A percentile compares a stretch with the other conserved stretches of the same genome.
These are phyloP conservation scores for Chaetorhynchus papuensis DNA, from an alignment of 2,113 vertebrate species.

Conservation along the genomic window DNA sequence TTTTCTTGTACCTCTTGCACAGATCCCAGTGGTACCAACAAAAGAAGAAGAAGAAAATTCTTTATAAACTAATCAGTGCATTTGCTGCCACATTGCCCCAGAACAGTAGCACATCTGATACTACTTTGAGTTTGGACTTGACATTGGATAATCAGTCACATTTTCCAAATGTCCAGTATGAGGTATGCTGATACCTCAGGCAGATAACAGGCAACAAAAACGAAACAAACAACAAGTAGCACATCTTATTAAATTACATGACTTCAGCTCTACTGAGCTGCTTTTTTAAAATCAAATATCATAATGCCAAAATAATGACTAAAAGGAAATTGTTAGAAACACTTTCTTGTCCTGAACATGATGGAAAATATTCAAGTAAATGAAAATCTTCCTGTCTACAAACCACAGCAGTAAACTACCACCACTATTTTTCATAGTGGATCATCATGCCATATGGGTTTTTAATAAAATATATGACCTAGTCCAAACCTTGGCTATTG, in stretches of 20 bases:
- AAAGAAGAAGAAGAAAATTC: neutral
- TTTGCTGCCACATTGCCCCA: neutral
- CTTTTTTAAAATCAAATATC: neutral
- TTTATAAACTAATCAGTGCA: neutral
- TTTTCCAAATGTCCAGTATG: neutral
- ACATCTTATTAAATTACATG: neutral
- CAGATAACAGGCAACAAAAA: neutral
- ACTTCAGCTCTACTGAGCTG: neutral
- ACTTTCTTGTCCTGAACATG: neutral
- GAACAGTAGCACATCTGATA: neutral
- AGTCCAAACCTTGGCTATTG: neutral
- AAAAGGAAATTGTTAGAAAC: neutral
- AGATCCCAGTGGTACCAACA: neutral
- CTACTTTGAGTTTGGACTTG: neutral
- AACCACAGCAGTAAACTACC: neutral
- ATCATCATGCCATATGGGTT: neutral
- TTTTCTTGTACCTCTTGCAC: neutral
- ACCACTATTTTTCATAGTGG: neutral
- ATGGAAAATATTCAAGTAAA: neutral
- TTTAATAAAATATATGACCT: conserved; percentile 2
- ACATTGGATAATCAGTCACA: neutral
- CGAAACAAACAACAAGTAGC: neutral
- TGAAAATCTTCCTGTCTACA: neutral
- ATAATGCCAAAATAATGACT: neutral
- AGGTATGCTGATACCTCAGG: neutral